Conservation (phyloP, 1,140 invertebrate species). For the Popillia japonica region DNA sequence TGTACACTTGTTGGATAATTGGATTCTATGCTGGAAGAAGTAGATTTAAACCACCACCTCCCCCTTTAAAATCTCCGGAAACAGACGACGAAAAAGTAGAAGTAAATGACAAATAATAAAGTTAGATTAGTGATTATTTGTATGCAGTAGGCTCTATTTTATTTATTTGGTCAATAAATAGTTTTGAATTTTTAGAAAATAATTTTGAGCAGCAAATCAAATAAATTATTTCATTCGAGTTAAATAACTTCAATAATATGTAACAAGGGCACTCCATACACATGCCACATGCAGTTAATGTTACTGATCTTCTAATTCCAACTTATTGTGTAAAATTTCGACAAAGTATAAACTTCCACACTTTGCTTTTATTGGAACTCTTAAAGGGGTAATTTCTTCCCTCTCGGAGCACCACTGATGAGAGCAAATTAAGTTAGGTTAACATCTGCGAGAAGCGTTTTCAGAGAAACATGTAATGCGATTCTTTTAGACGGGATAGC, state of each 20-base stretch:
- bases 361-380: background rate
- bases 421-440: background rate
- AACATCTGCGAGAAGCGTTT: background rate
- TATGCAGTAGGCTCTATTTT: no score
- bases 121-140: background rate
- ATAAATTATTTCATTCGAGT: no score
- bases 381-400: background rate
- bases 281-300: no score
- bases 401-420: background rate
- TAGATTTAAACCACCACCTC: background rate
- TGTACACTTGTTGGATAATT: conserved; percentile 25
- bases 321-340: background rate
- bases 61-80: background rate
- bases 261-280: no score
- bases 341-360: background rate
- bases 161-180: no score
- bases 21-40: conserved; percentile 25
- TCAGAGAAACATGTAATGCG: background rate
- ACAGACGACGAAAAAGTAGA: background rate
- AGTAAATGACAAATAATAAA: background rate
- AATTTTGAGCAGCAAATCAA: no score
- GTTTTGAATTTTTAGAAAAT: no score
- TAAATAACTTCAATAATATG: no score
- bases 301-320: no score
- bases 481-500: background rate